These are phyloP conservation scores for Drosophila yakuba DNA, from an alignment of 1,140 invertebrate species.

Conservation along the genomic window DNA sequence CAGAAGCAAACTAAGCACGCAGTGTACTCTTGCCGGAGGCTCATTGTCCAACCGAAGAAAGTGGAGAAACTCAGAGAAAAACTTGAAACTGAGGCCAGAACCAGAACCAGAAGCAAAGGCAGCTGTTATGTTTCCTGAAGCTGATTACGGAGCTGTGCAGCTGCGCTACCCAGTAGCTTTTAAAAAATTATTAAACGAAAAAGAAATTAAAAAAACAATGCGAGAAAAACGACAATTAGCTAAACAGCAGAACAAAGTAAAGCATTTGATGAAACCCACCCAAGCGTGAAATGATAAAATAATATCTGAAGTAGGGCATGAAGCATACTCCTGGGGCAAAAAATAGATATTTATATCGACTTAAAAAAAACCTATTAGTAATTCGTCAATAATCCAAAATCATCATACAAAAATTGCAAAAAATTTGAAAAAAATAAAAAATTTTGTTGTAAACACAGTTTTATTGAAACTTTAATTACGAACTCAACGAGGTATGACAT, in stretches of 20 bases:
- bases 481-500: no score
- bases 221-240: slow-evolving; percentile 66
- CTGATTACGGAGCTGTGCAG: slow-evolving; percentile 47
- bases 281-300: slow-evolving; percentile 74
- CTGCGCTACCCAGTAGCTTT: slow-evolving; percentile 44
- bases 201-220: slow-evolving; percentile 50
- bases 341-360: no score
- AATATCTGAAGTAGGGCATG: slow-evolving; percentile 41
- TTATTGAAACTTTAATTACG: no score
- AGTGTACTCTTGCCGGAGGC: slow-evolving; percentile 56
- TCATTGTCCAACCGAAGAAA: slow-evolving; percentile 54
- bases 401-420: no score
- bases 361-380: no score
- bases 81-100: slow-evolving; percentile 15
- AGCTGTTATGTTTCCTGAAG: slow-evolving; percentile 67
- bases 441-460: no score
- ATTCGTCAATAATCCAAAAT: no score
- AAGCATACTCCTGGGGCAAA: neutral
- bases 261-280: slow-evolving; percentile 66
- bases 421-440: no score
- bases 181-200: slow-evolving; percentile 45
- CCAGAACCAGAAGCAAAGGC: slow-evolving; percentile 19
- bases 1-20: slow-evolving; percentile 53
- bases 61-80: slow-evolving; percentile 19
- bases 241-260: slow-evolving; percentile 56